Percentiles rank a stretch among this genome's conserved stretches.
These are phyloP conservation scores for Chiroxiphia lanceolata DNA, from an alignment of 2,797 vertebrate genomes.

Conservation along the genomic window DNA sequence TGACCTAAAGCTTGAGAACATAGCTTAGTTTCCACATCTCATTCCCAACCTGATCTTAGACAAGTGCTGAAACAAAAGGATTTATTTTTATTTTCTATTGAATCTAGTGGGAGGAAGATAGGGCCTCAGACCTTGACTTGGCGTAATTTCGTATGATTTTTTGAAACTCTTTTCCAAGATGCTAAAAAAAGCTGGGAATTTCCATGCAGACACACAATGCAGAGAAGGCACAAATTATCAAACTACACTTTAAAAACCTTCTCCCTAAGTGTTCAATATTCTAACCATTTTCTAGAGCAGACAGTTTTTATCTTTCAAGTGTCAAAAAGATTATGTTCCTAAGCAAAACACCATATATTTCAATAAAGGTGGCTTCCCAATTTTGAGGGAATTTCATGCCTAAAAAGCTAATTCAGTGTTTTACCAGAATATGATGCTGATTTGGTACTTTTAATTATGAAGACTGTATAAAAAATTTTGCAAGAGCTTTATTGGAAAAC, in stretches of 20 bases:
- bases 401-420: background rate
- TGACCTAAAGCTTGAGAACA: background rate
- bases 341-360: background rate
- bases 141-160: background rate
- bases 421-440: background rate
- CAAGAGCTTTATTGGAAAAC: background rate
- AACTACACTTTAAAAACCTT: background rate
- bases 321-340: background rate
- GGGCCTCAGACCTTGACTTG: slow-evolving; percentile 41
- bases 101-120: slow-evolving; percentile 15
- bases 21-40: slow-evolving; percentile 15
- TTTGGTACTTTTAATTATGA: background rate
- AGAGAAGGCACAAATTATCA: background rate
- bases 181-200: background rate
- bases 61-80: slow-evolving; percentile 39
- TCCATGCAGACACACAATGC: background rate
- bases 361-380: background rate
- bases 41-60: background rate
- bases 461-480: background rate
- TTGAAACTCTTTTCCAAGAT: background rate
- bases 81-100: slow-evolving; percentile 62
- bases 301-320: background rate
- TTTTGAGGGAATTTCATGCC: background rate
- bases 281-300: background rate
- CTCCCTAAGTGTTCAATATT: background rate